phyloP scores from a whole-genome alignment of 2,888 invertebrate species.

The Acanthococcus lagerstroemiae region DNA sequence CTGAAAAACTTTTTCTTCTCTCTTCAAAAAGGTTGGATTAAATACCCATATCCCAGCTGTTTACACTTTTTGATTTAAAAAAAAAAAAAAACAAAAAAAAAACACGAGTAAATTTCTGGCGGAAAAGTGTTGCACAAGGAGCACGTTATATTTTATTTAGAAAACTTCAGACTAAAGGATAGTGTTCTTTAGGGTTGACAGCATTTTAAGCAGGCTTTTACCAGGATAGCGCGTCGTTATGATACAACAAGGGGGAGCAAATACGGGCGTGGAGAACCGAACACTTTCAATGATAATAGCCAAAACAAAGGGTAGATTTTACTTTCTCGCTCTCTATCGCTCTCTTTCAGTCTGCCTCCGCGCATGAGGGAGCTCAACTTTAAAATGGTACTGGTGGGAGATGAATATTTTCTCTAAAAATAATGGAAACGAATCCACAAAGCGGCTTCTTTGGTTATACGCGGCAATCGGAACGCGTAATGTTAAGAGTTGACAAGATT shows the following conservation, averaged over 20 bases:
- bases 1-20: too few species aligned
- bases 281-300: neutral
- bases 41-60: too few species aligned
- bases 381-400: neutral
- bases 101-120: neutral
- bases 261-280: neutral
- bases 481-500: neutral
- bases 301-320: slow-evolving; percentile 2
- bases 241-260: neutral
- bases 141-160: neutral
- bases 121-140: neutral
- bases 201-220: slow-evolving; percentile 35
- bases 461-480: neutral
- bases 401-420: neutral
- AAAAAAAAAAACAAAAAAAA: too few species aligned
- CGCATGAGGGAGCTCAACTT: neutral
- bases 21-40: too few species aligned
- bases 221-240: neutral
- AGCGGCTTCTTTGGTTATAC: neutral
- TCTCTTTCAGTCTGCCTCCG: too few species aligned
- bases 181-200: slow-evolving; percentile 38
- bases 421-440: neutral
- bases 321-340: too few species aligned
- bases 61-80: too few species aligned
- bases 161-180: slow-evolving; percentile 5